Evolutionary conservation across 1,140 invertebrate species (phyloP).

Genomic region (Chironomus striatipennis): DNA sequence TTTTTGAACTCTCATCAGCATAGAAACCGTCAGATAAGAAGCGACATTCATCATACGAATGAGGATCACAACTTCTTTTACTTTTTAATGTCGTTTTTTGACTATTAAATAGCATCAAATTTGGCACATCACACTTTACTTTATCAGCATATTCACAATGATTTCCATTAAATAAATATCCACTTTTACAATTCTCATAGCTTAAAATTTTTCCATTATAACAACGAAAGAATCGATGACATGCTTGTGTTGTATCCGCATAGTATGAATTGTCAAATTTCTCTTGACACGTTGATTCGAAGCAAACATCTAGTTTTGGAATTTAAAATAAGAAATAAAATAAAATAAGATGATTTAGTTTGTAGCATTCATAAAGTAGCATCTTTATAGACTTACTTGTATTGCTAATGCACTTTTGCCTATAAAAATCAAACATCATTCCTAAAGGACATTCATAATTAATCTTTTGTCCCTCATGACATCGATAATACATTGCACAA

Average conservation of each 20-base stretch:
- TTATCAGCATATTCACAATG: slow-evolving; percentile 31
- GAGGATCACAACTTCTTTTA: background rate
- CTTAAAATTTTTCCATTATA: slow-evolving; percentile 32
- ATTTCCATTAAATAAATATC: slow-evolving; percentile 30
- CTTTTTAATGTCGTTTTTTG: background rate
- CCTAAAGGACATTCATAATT: slow-evolving; percentile 29
- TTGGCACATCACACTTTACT: slow-evolving; percentile 27
- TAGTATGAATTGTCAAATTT: slow-evolving; percentile 35
- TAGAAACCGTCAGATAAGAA: slow-evolving; percentile 29
- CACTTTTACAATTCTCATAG: slow-evolving; percentile 28
- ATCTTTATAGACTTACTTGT: slow-evolving; percentile 25
- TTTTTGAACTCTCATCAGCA: slow-evolving; percentile 27
- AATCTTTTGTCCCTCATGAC: slow-evolving; percentile 27
- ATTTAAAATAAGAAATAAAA: background rate
- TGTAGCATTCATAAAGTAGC: background rate
- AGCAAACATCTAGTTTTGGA: slow-evolving; percentile 33
- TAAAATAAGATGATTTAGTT: slow-evolving; percentile 15
- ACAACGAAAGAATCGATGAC: slow-evolving; percentile 35
- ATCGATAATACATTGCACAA: slow-evolving; percentile 32
- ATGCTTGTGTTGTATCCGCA: slow-evolving; percentile 35
- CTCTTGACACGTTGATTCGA: slow-evolving; percentile 39
- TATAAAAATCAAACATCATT: slow-evolving; percentile 32
- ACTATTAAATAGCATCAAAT: slow-evolving; percentile 14
- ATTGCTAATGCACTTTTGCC: slow-evolving; percentile 29
- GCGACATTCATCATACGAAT: slow-evolving; percentile 27